Conservation (phyloP, 2,888 invertebrate species). For the Plebejus argus region DNA sequence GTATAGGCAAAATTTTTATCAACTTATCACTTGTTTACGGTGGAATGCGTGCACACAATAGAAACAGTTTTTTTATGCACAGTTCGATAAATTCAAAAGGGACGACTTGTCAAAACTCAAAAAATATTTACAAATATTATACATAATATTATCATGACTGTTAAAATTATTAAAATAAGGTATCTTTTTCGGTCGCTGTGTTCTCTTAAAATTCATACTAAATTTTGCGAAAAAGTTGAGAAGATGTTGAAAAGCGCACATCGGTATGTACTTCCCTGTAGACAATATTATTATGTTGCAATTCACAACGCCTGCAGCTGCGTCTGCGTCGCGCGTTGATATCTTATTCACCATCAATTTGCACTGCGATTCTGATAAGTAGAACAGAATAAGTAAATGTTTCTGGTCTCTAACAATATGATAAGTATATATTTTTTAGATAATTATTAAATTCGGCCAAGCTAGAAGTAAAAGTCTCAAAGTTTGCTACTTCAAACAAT, state of each 20-base stretch:
- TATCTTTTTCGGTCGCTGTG: no score
- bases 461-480: no score
- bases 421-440: background rate
- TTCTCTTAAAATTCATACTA: no score
- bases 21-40: slow-evolving; percentile 55
- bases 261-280: no score
- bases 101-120: background rate
- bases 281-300: background rate
- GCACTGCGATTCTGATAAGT: background rate
- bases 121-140: background rate
- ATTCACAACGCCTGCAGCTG: background rate
- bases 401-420: background rate
- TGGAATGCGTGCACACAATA: slow-evolving; percentile 50
- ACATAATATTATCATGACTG: no score
- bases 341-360: background rate
- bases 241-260: no score
- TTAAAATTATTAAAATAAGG: background rate
- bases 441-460: background rate
- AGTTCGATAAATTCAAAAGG: slow-evolving; percentile 26
- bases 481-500: background rate
- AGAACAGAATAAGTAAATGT: background rate
- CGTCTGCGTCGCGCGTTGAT: background rate
- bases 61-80: slow-evolving; percentile 41
- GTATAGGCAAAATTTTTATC: slow-evolving; percentile 25
- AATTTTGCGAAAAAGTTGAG: no score